Percentiles rank a stretch among this genome's conserved stretches.
phyloP scores from a whole-genome alignment of 92 coral and sea anemone species.

The Scolanthus callimorphus region DNA sequence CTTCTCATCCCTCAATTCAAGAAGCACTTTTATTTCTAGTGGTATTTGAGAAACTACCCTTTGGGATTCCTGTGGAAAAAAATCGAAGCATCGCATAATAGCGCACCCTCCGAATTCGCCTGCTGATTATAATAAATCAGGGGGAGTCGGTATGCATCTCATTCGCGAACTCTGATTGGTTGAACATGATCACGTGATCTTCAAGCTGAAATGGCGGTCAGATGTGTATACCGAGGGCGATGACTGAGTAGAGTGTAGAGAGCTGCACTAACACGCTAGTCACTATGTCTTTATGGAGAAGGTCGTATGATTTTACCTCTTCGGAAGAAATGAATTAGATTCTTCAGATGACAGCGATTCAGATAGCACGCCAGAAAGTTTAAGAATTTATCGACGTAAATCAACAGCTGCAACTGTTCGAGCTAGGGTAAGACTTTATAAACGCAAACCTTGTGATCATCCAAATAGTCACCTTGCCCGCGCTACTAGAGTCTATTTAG shows the following conservation, averaged over 20 bases:
- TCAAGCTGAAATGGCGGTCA: conserved; percentile 74
- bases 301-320: conserved; percentile 78
- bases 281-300: conserved; percentile 50
- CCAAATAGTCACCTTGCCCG: no score
- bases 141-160: conserved; percentile 28
- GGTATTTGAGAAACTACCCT: no score
- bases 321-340: conserved; percentile 79
- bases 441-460: no score
- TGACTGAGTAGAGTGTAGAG: conserved; percentile 20
- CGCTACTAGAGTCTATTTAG: no score
- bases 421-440: conserved; percentile 66
- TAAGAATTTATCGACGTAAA: conserved; percentile 79
- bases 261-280: conserved; percentile 1
- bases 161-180: conserved; percentile 7
- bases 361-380: conserved; percentile 72
- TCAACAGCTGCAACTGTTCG: conserved; percentile 79
- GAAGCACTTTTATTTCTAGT: no score
- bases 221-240: conserved; percentile 1
- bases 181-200: conserved; percentile 46
- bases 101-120: no score
- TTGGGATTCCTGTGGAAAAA: no score
- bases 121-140: no score
- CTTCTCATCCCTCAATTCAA: no score
- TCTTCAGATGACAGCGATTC: conserved; percentile 87
- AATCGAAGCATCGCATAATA: no score